Percentiles rank a stretch among this genome's conserved stretches.
Evolutionary conservation across 2,888 invertebrate species (phyloP).

Genomic region (Hirtodrosophila cameraria): DNA sequence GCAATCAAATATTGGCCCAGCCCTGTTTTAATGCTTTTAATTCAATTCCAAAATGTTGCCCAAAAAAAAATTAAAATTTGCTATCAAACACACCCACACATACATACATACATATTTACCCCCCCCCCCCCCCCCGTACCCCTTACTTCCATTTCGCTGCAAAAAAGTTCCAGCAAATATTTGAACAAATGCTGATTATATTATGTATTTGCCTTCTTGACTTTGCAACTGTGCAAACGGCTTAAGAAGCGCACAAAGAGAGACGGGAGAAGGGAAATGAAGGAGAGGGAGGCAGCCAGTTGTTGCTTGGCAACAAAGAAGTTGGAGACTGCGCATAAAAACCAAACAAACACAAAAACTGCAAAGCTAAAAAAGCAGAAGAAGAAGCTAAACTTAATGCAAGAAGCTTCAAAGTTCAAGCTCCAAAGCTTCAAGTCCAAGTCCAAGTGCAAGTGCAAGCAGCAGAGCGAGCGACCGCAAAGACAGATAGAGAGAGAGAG

Average conservation of each 20-base stretch:
- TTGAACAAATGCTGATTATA: constrained; percentile 38
- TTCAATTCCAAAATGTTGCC: constrained; percentile 29
- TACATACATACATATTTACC: neutral
- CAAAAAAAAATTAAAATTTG: constrained; percentile 6
- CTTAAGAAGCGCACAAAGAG: neutral
- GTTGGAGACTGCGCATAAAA: constrained; percentile 11
- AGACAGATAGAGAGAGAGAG: constrained; percentile 27
- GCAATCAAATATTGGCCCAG: constrained; percentile 40
- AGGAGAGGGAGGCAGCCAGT: neutral
- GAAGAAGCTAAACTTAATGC: neutral
- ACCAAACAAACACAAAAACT: neutral
- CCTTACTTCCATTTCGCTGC: too few relatives aligned
- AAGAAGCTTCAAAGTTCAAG: constrained; percentile 32
- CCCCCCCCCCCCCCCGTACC: neutral
- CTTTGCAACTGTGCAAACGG: constrained; percentile 47
- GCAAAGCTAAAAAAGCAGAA: neutral
- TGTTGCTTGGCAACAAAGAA: constrained; percentile 12
- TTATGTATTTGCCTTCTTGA: constrained; percentile 1
- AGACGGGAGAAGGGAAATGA: neutral
- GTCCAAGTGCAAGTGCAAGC: constrained; percentile 52
- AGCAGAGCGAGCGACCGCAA: constrained; percentile 48
- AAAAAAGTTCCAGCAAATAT: neutral
- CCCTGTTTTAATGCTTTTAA: constrained; percentile 30
- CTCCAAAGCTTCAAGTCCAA: constrained; percentile 24
- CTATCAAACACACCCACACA: constrained; percentile 12